A percentile compares a stretch with the other conserved stretches of the same genome.
Conservation (phyloP, 1,140 invertebrate species). For the Anadara kagoshimensis region DNA sequence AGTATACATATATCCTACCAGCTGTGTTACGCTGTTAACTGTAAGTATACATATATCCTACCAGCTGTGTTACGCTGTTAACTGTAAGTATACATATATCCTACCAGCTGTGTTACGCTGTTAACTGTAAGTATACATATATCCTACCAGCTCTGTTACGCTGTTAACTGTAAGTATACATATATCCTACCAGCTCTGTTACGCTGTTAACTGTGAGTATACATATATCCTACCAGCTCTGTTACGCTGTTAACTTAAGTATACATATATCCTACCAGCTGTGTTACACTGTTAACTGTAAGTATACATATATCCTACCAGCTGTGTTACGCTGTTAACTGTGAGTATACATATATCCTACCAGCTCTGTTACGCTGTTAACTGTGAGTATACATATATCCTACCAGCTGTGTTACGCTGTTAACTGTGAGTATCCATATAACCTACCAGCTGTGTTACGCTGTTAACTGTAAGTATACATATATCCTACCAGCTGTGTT, state of each 20-base stretch:
- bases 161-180: slow-evolving; percentile 96
- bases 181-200: slow-evolving; percentile 97
- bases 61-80: slow-evolving; percentile 97
- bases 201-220: slow-evolving; percentile 95
- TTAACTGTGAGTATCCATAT: slow-evolving; percentile 99
- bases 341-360: slow-evolving; percentile 96
- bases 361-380: slow-evolving; percentile 97
- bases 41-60: slow-evolving; percentile 96
- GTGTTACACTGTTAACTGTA: slow-evolving; percentile 96
- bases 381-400: slow-evolving; percentile 96
- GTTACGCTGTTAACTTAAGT: slow-evolving; percentile 95
- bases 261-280: slow-evolving; percentile 98
- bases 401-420: slow-evolving; percentile 97
- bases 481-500: slow-evolving; percentile 97
- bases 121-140: slow-evolving; percentile 97
- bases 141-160: slow-evolving; percentile 96
- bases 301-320: slow-evolving; percentile 98
- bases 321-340: slow-evolving; percentile 97
- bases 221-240: slow-evolving; percentile 98
- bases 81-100: slow-evolving; percentile 96
- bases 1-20: slow-evolving; percentile 98
- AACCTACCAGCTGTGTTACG: slow-evolving; percentile 96
- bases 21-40: slow-evolving; percentile 97
- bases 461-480: slow-evolving; percentile 96
- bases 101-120: slow-evolving; percentile 97